Base-by-base conservation (phyloP, 2,797 vertebrate genomes). In the Trachurus trachurus region DNA sequence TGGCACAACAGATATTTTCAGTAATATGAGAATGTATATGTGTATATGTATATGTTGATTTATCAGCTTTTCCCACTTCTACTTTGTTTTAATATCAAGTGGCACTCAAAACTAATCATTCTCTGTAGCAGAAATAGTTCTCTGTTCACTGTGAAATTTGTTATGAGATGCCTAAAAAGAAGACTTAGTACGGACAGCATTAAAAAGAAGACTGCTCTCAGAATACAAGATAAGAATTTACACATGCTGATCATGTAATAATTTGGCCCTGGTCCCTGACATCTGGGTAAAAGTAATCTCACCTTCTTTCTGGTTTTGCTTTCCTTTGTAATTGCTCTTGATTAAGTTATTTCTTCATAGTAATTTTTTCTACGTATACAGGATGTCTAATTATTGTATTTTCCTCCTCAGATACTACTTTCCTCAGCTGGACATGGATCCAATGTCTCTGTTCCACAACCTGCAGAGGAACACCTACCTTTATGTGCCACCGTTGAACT, bases 401-500 rank as follows among this genome's bases (percentile, higher is more conserved):
- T 79, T 87, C 1, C 45, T 82, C 11, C 50, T 13, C 81, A 95
- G 94, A 86, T 94, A 34, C 50, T 59, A 6, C 88, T 95, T 57
- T 87, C 78, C 67, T 88, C 88, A 3, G 12, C 88, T 54, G 76
- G 22, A 80, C 73, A 66, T 49, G 78, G 59, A 56, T 37, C 72
- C 53, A 80, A 80, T 58, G 58, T 58, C 12, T 59, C 84, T 29
- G 31, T 53, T 61, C 9, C 49, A 8, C 44, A 19, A n/a, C 17
- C 52, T 15, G 6, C 53, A 42, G 40, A 86, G 61, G 80, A 61
- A 77, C 59, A 67, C 22, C 71, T 57, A 61, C 76, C 74, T 65
- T 59, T 94, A 66, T 34, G 52, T 22, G 88, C 85, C 53, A 92
- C 84, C 22, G 82, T 98, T 70, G 94, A 94, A 53, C 89, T 98